A percentile compares a stretch with the other conserved stretches of the same genome.
These are phyloP conservation scores for Megalops cyprinoides DNA, from an alignment of 2,797 vertebrate species.

Conservation along the genomic window DNA sequence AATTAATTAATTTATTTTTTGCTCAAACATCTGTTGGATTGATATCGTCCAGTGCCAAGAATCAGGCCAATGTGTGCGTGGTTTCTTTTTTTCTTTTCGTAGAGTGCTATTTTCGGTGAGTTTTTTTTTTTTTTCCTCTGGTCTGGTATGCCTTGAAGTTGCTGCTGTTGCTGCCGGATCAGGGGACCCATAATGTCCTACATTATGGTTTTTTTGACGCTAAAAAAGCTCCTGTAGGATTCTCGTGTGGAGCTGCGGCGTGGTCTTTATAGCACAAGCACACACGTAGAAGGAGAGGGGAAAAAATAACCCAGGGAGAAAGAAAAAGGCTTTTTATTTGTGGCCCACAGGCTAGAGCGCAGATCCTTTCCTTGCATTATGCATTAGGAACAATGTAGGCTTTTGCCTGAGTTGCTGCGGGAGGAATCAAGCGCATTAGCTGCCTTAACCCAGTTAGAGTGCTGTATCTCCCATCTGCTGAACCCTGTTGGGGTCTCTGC, in stretches of 20 bases:
- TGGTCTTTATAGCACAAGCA: constrained; percentile 3
- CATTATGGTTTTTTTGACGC: neutral
- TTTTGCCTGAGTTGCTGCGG: constrained; percentile 38
- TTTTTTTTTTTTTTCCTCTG: neutral
- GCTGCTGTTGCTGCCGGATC: neutral
- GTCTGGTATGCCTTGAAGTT: neutral
- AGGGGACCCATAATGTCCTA: too few relatives aligned
- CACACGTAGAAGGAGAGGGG: neutral
- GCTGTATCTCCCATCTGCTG: too few relatives aligned
- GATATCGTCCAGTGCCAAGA: neutral
- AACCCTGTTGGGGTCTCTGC: constrained; percentile 27
- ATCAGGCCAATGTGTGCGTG: neutral
- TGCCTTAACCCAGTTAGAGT: constrained; percentile 28
- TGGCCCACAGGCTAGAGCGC: constrained; percentile 47
- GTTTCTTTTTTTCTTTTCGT: neutral
- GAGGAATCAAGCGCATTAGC: constrained; percentile 44
- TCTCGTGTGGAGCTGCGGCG: neutral
- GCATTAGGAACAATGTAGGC: constrained; percentile 51
- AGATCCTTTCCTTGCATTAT: constrained; percentile 49
- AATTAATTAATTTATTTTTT: neutral
- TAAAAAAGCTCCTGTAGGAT: neutral
- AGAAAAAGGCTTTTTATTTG: constrained; percentile 42
- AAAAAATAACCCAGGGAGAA: neutral
- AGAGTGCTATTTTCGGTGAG: constrained; percentile 8
- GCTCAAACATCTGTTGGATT: constrained; percentile 21